Conservation (phyloP, 1,140 invertebrate species). For the Augochlora pura region DNA sequence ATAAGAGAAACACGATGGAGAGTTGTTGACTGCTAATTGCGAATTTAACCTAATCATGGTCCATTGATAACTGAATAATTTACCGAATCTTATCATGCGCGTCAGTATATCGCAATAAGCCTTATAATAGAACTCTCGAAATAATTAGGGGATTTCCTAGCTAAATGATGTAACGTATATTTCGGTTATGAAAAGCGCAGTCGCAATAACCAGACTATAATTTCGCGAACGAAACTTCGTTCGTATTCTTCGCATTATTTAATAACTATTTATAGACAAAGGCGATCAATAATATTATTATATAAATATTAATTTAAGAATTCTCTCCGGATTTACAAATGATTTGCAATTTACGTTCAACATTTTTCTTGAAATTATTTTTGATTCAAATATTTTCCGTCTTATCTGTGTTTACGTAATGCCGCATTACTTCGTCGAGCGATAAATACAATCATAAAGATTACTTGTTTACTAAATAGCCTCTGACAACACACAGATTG, state of each 20-base stretch:
- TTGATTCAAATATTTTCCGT: too few species aligned
- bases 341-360: not conserved
- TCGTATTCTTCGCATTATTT: not conserved
- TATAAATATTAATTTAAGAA: not conserved
- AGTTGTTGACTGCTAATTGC: not conserved
- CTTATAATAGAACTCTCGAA: not conserved
- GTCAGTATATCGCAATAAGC: not conserved
- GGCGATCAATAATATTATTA: too few species aligned
- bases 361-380: too few species aligned
- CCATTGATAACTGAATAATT: conserved; percentile 1
- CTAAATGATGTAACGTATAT: not conserved
- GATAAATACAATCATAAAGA: too few species aligned
- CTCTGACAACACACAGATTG: too few species aligned
- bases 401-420: too few species aligned
- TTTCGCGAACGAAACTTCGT: too few species aligned
- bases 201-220: too few species aligned
- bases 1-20: not conserved
- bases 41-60: not conserved
- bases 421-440: too few species aligned
- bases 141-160: not conserved
- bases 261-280: not conserved
- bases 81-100: conserved; percentile 12
- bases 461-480: too few species aligned
- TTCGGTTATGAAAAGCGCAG: not conserved
- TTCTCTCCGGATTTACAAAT: not conserved